Base-by-base conservation (phyloP, 2,113 vertebrate genomes). In the Trematocara stigmaticum region DNA sequence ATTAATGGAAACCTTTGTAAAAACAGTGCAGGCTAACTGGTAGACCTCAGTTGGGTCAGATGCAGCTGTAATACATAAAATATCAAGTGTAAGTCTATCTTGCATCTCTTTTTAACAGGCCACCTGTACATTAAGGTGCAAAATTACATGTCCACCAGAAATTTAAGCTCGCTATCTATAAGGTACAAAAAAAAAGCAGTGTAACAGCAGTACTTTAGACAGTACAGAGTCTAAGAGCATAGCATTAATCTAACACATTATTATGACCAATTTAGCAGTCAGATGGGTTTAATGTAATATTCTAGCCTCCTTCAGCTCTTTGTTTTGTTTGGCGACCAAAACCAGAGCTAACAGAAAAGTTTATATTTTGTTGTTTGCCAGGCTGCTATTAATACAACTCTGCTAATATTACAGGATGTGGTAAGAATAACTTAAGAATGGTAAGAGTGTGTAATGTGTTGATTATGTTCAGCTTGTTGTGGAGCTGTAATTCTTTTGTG, bases 161-260 rank as follows among this genome's bases (percentile, higher is more conserved):
- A 47, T 47, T 3, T 15, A 71, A 45, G 64, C 20, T 23, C 7
- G 0, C 3, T 47, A 26, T 69, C 40, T 16, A 47, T 29, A 16
- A 71, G 13, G n/a, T 71, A 47, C 7, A 2, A 71, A 47, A 15
- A 26, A 0, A 23, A 29, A 29, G 2, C 6, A 42, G 51, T 52
- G 8, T 9, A 52, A 6, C 34, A n/a, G 64, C 23, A 74, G 66
- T 74, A 74, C 23, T 47, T 74, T 47, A 47, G 23, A 29, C 2
- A 29, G 4, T 1, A 2, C 12, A 74, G 12, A 26, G 20, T 29
- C 69, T 47, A 47, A 71, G 12, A 69, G 38, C n/a, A 23, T 45
- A 26, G 7, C 38, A 13, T 40, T 69, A 23, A 42, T 42, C 38
- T 23, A 69, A 42, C 38, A 23, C n/a, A 16, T 26, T 47, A 47